Evolutionary conservation across 2,888 invertebrate genomes (phyloP), one percentile per base, ranked within the genome.

Genomic region (Caenorhabditis sinica): DNA sequence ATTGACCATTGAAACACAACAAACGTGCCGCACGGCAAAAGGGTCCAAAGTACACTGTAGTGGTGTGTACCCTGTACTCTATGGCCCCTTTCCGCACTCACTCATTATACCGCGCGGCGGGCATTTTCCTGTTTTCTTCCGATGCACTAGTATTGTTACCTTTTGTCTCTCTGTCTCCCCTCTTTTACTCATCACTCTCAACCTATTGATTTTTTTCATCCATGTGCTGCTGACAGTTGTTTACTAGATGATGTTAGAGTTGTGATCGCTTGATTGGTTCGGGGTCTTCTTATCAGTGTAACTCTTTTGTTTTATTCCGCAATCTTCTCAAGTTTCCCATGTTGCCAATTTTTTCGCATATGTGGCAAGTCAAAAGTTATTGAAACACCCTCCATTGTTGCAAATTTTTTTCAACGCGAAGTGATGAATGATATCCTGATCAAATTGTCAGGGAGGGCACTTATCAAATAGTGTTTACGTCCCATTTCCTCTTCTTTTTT

Each of bases 11-110:
- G 56, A 75, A 75, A 65, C 75, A 74, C 33, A 15, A 49, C 43
- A 63, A 65, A 45, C 43, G 15, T 9, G 23, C 43, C 23, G 63
- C 20, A 13, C 25, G 25, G 56, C 11, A 30, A 45, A 4, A 20
- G 43, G 43, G 68, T 30, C 51, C 65, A 79, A 49, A 66, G 82
- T 75, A 71, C 75, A 43, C 0, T 45, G 75, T 75, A 82, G 72
- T 76, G 76, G 28, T 51, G 76, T 76, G 82, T 82, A 82, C 82
- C 72, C 65, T 82, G 82, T 82, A 82, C 82, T 69, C 81, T 63
- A 25, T 20, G 49, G 36, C 58, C 23, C n/a, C 63, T 33, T 53
- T 63, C 45, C 53, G 53, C 53, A 25, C 66, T 43, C 33, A 20
- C 58, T 75, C 61, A 61, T 69, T 17, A 15, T 77, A 68, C 65